Evolutionary conservation across 2,888 invertebrate species (phyloP).

Genomic region (Magallana nippona): DNA sequence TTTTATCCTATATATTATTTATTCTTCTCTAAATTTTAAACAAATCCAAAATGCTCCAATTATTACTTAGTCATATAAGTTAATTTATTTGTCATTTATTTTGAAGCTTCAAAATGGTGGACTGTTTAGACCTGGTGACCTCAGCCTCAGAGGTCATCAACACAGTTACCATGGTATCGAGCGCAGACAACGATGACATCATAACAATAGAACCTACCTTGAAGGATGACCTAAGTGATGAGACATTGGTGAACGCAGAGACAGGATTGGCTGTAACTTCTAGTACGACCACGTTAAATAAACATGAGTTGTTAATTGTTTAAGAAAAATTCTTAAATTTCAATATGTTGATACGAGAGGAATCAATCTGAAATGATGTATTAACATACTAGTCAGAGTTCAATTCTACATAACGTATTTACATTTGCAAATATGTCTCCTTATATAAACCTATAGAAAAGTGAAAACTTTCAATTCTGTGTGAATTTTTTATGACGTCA

Average conservation of each 20-base stretch:
- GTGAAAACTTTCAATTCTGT: no score
- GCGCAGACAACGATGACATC: conserved; percentile 40
- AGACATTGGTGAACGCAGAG: conserved; percentile 32
- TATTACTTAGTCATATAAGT: no score
- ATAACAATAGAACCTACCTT: conserved; percentile 38
- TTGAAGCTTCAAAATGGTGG: conserved; percentile 28
- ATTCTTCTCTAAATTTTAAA: no score
- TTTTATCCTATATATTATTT: no score
- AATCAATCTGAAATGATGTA: not conserved
- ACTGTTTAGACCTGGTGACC: conserved; percentile 46
- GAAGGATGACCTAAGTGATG: conserved; percentile 43
- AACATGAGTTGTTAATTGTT: not conserved
- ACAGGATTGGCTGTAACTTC: conserved; percentile 32
- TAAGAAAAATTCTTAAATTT: not conserved
- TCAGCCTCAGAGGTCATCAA: conserved; percentile 46
- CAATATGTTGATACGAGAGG: not conserved
- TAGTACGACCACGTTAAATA: not conserved
- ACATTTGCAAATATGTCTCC: no score
- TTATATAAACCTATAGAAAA: no score
- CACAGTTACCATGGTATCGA: conserved; percentile 34
- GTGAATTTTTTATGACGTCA: no score
- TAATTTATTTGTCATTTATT: not conserved
- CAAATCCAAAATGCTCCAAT: no score
- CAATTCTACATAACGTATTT: no score
- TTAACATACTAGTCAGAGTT: no score